These are phyloP conservation scores for Ophioninae sp. DNA, from an alignment of 2,888 invertebrate genomes.

Conservation along the genomic window DNA sequence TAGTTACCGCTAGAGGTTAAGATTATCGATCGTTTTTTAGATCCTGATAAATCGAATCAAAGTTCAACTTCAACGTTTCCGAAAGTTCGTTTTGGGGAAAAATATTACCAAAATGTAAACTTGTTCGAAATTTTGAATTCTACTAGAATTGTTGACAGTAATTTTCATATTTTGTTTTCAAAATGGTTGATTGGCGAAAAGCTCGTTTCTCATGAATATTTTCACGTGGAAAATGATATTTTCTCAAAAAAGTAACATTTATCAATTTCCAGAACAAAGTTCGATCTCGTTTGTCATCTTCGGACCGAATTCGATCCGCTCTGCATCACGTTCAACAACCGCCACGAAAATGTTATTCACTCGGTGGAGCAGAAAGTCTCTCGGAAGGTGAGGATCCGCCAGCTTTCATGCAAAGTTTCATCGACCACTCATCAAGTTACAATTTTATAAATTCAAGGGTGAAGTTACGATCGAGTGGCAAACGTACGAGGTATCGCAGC, in stretches of 20 bases:
- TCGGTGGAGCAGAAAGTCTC: conserved; percentile 92
- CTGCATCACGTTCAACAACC: conserved; percentile 89
- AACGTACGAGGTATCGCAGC: conserved; percentile 84
- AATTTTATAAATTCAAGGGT: conserved; percentile 78
- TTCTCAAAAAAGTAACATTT: not conserved
- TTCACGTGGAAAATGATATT: no score
- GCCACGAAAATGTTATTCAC: conserved; percentile 87
- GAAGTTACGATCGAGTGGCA: conserved; percentile 88
- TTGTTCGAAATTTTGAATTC: no score
- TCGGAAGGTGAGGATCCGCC: conserved; percentile 81
- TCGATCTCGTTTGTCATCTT: conserved; percentile 90
- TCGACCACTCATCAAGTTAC: conserved; percentile 43
- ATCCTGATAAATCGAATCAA: not conserved
- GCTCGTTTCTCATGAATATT: not conserved
- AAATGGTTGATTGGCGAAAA: not conserved
- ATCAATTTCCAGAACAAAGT: conserved; percentile 83
- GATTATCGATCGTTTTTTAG: no score
- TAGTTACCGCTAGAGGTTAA: conserved; percentile 39
- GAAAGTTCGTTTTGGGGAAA: not conserved
- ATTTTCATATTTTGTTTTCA: not conserved
- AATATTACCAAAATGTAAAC: no score
- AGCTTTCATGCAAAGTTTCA: not conserved
- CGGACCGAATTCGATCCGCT: conserved; percentile 94
- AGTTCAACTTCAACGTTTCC: not conserved
- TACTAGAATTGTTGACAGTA: no score